These are phyloP conservation scores for Hoplostethus atlanticus DNA, from an alignment of 2,797 vertebrate genomes.

Conservation along the genomic window DNA sequence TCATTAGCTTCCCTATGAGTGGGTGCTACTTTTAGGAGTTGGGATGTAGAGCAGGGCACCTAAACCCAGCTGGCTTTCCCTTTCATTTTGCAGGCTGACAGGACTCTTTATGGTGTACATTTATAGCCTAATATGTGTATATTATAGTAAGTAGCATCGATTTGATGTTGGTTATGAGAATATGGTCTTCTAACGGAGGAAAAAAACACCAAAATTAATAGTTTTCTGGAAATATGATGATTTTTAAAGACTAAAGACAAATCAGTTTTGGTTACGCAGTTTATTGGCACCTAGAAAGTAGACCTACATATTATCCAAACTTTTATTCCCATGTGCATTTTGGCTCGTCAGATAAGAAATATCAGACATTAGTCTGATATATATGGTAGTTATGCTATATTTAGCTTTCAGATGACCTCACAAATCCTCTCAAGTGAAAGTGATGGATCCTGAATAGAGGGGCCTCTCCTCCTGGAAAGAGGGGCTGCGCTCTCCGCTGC, in stretches of 20 bases:
- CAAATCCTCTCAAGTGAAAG: conserved; percentile 52
- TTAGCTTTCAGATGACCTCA: conserved; percentile 68
- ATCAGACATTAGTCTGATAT: background rate
- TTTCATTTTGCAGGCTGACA: background rate
- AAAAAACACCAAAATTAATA: too few species aligned
- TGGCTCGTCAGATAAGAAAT: background rate
- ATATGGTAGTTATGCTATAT: conserved; percentile 53
- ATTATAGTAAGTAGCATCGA: background rate
- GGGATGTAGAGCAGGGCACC: conserved; percentile 5
- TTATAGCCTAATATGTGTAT: too few species aligned
- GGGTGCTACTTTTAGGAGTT: background rate
- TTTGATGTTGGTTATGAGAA: background rate
- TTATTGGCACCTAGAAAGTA: background rate
- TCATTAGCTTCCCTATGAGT: conserved; percentile 29
- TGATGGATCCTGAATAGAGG: conserved; percentile 43
- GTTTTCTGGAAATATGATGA: too few species aligned
- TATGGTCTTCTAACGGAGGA: too few species aligned
- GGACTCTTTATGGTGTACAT: too few species aligned
- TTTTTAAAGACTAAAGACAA: too few species aligned
- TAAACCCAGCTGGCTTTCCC: conserved; percentile 2
- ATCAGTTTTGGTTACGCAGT: too few species aligned
- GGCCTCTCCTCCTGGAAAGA: conserved; percentile 24
- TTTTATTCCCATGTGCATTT: conserved; percentile 15
- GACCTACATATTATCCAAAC: background rate
- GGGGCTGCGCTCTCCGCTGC: conserved; percentile 38